phyloP scores from a whole-genome alignment of 1,140 invertebrate species.

The Brachionus rotundiformis region DNA sequence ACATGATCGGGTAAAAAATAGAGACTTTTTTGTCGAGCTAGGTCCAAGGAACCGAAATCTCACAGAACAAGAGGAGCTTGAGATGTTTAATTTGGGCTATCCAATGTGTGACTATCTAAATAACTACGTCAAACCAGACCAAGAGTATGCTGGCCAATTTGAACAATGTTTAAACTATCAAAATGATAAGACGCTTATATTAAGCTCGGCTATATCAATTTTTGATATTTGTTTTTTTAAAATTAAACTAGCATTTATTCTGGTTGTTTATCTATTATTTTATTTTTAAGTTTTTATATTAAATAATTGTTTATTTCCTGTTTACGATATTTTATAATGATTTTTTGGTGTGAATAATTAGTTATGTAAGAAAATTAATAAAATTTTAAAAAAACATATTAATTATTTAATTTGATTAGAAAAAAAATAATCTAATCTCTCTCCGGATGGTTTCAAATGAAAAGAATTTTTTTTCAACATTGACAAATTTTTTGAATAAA shows the following conservation, averaged over 20 bases:
- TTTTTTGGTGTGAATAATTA: not conserved
- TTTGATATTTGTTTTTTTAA: not conserved
- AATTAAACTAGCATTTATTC: not conserved
- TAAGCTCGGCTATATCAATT: not conserved
- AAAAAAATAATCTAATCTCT: no score
- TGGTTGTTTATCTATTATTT: not conserved
- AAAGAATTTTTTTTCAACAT: no score
- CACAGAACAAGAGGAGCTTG: conserved; percentile 35
- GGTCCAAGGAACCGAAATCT: not conserved
- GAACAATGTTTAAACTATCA: conserved; percentile 32
- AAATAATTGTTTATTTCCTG: not conserved
- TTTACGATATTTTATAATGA: not conserved
- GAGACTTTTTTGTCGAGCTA: conserved; percentile 6
- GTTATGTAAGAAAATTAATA: not conserved
- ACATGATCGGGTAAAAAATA: not conserved
- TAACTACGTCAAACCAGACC: not conserved
- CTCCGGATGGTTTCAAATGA: no score
- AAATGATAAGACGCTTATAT: not conserved
- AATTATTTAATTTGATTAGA: no score
- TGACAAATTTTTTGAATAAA: no score
- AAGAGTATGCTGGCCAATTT: not conserved
- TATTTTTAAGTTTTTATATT: not conserved
- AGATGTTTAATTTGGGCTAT: conserved; percentile 28
- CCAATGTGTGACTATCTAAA: conserved; percentile 35
- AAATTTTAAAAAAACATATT: no score